A percentile compares a stretch with the other conserved stretches of the same genome.
These are phyloP conservation scores for human (Homo sapiens) DNA, from an alignment of 2,113 vertebrate genomes.

Conservation along the genomic window DNA sequence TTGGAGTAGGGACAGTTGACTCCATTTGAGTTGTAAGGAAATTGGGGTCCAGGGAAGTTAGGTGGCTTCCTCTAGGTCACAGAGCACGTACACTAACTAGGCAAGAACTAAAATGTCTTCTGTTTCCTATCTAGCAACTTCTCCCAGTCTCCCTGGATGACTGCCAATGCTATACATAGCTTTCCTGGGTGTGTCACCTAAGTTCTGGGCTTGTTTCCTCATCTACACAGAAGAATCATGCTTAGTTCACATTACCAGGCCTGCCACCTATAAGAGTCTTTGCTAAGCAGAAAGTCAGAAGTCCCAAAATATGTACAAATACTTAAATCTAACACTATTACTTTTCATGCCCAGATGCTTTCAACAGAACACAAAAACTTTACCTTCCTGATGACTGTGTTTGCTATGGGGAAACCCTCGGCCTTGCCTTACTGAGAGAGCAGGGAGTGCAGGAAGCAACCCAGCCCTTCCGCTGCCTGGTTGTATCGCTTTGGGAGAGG, in stretches of 20 bases:
- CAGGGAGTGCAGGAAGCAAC: background rate
- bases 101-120: background rate
- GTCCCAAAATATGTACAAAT: background rate
- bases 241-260: background rate
- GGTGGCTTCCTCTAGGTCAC: background rate
- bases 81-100: background rate
- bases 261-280: background rate
- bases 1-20: background rate
- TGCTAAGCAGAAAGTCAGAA: background rate
- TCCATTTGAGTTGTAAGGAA: background rate
- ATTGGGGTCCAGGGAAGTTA: background rate
- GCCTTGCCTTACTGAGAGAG: background rate
- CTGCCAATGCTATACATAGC: background rate
- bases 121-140: background rate
- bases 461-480: background rate
- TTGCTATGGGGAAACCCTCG: background rate
- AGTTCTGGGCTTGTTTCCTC: background rate
- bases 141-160: background rate
- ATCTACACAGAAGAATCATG: background rate
- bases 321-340: background rate
- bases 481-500: background rate
- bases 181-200: background rate
- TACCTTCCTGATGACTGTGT: background rate
- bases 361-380: background rate
- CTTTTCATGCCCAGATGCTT: background rate